Evolutionary conservation across 2,888 invertebrate genomes (phyloP).

Genomic region (Agrochola macilenta): DNA sequence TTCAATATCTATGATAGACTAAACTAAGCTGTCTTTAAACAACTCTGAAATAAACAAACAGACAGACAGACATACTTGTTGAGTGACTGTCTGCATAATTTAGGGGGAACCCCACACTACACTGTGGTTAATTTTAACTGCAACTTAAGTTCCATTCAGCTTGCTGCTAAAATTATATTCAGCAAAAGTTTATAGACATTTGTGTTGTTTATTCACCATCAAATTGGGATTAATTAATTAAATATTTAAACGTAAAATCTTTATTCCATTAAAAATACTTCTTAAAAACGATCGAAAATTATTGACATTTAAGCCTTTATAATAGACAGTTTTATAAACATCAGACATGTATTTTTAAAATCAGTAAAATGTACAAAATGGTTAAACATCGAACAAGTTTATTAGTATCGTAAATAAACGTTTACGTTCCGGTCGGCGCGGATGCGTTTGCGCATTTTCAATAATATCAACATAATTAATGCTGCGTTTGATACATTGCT

Average conservation of each 20-base stretch:
- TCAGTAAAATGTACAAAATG: conserved; percentile 54
- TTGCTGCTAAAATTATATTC: background rate
- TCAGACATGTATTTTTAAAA: conserved; percentile 14
- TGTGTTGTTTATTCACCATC: no score
- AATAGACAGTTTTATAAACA: background rate
- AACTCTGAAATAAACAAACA: conserved; percentile 40
- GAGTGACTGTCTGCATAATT: conserved; percentile 37
- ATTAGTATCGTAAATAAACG: conserved; percentile 65
- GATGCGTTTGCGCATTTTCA: conserved; percentile 65
- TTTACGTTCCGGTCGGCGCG: conserved; percentile 61
- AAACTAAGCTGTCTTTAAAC: conserved; percentile 38
- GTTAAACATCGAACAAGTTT: conserved; percentile 59
- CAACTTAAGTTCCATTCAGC: background rate
- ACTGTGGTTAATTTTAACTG: background rate
- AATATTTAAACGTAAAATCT: background rate
- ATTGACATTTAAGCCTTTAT: background rate
- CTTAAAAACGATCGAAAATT: background rate
- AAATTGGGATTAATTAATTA: background rate
- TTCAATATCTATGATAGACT: conserved; percentile 49
- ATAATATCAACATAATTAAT: conserved; percentile 70
- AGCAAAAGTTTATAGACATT: background rate
- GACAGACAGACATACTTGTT: conserved; percentile 26
- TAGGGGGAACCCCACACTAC: conserved; percentile 43
- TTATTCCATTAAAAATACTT: background rate
- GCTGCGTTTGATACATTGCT: conserved; percentile 69